phyloP scores from a whole-genome alignment of 1,140 invertebrate species.

The Marisa cornuarietis region DNA sequence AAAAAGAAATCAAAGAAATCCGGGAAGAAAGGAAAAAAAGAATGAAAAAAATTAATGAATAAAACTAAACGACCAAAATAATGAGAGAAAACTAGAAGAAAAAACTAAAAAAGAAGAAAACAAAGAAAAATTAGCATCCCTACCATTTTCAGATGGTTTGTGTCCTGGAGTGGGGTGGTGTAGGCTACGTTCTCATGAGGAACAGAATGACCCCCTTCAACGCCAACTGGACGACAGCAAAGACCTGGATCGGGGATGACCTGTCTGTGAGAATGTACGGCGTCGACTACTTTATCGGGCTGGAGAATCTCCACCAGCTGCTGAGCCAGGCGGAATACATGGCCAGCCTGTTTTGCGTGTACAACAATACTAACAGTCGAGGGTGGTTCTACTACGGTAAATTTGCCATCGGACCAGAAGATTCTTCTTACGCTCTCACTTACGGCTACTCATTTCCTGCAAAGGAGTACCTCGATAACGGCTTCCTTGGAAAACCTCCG shows the following conservation, averaged over 20 bases:
- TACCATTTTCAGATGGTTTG: background rate
- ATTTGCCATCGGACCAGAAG: background rate
- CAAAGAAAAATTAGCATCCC: background rate
- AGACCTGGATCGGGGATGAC: slow-evolving; percentile 2
- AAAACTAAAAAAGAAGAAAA: background rate
- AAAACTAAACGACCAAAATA: no score
- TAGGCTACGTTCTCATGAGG: background rate
- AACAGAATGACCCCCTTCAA: background rate
- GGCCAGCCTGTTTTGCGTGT: background rate
- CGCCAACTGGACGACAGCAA: background rate
- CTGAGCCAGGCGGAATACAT: background rate
- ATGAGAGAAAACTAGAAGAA: background rate
- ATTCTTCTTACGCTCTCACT: background rate
- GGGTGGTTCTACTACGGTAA: background rate
- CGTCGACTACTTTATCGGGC: background rate
- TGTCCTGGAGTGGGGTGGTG: background rate
- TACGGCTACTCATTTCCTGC: background rate
- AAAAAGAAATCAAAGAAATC: background rate
- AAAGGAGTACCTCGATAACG: background rate
- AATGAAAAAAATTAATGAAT: no score
- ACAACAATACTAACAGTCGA: background rate
- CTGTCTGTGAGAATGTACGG: background rate
- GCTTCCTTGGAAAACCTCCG: background rate
- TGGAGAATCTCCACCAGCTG: slow-evolving; percentile 7
- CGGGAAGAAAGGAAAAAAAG: background rate